Percentiles rank a stretch among this genome's conserved stretches.
Evolutionary conservation across 2,888 invertebrate genomes (phyloP).

Genomic region (Lagria hirta): DNA sequence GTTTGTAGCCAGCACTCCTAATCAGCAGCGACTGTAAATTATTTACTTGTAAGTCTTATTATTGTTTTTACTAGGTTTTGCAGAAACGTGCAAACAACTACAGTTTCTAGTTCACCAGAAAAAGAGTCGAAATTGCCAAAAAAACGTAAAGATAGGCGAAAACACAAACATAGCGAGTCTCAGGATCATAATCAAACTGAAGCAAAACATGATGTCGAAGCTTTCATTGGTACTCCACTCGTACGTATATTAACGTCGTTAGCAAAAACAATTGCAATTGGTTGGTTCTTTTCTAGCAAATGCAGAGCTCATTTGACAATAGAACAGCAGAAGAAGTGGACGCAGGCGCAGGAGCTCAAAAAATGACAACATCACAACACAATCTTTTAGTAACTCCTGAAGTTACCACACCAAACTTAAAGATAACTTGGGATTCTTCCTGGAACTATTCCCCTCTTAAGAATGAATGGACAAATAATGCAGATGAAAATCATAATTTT

Average conservation of each 20-base stretch:
- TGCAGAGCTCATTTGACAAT: slow-evolving; percentile 23
- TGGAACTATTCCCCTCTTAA: slow-evolving; percentile 33
- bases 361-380: slow-evolving; percentile 19
- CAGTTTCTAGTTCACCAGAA: slow-evolving; percentile 20
- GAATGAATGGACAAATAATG: slow-evolving; percentile 36
- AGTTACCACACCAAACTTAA: slow-evolving; percentile 14
- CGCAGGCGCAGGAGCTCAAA: too few relatives aligned
- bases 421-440: slow-evolving; percentile 29
- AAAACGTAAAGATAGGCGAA: slow-evolving; percentile 33
- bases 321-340: slow-evolving; percentile 4
- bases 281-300: slow-evolving; percentile 30
- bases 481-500: slow-evolving; percentile 27
- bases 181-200: slow-evolving; percentile 9
- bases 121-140: slow-evolving; percentile 38
- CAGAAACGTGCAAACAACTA: slow-evolving; percentile 39
- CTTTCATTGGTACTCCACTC: slow-evolving; percentile 43
- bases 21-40: too few relatives aligned
- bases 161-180: slow-evolving; percentile 19
- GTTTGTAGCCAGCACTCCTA: too few relatives aligned
- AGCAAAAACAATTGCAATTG: neutral
- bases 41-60: too few relatives aligned
- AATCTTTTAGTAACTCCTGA: slow-evolving; percentile 24
- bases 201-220: slow-evolving; percentile 35
- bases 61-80: slow-evolving; percentile 48
- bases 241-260: slow-evolving; percentile 27